Evolutionary conservation across 2,113 vertebrate species (phyloP).

Genomic region (Sitta europaea): DNA sequence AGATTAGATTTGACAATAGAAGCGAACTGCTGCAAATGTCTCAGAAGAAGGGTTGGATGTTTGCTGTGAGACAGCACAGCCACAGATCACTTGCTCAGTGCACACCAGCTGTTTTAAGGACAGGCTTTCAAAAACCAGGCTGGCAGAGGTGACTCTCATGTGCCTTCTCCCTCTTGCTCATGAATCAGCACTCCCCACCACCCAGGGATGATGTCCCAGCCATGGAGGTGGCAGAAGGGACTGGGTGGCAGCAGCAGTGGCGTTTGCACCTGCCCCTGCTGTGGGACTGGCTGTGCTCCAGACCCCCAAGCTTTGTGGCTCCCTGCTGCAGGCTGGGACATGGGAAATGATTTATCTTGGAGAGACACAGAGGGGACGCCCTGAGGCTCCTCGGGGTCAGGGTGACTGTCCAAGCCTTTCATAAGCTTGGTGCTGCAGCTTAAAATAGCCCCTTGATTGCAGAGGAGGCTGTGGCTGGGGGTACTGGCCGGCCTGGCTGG

Average conservation of each 20-base stretch:
- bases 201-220: background rate
- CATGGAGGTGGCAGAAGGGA: background rate
- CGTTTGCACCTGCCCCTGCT: background rate
- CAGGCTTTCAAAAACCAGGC: background rate
- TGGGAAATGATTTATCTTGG: background rate
- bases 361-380: background rate
- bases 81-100: background rate
- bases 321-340: background rate
- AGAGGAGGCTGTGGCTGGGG: background rate
- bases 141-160: background rate
- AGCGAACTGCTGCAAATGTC: background rate
- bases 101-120: background rate
- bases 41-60: background rate
- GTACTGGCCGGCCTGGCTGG: background rate
- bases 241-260: background rate
- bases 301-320: background rate
- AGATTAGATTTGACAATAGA: background rate
- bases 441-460: background rate
- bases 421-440: background rate
- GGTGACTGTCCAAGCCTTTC: background rate
- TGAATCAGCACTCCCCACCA: background rate
- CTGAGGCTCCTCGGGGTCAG: background rate
- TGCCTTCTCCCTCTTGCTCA: background rate
- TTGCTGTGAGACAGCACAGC: background rate
- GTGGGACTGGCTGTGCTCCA: background rate